Evolutionary conservation across 2,888 invertebrate genomes (phyloP), one percentile per base, ranked within the genome.

Genomic region (Thymelicus sylvestris): DNA sequence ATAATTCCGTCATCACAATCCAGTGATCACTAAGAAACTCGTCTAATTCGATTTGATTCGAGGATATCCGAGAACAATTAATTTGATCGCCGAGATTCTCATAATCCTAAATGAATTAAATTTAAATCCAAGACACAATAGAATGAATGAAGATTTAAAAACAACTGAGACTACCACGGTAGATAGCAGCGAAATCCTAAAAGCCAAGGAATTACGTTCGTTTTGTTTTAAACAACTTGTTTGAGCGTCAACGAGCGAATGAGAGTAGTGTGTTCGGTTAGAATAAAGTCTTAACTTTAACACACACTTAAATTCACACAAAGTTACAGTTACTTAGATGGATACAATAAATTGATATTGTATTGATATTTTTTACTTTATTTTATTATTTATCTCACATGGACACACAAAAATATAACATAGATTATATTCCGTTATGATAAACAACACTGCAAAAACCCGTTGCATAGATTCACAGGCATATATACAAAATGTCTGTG

Each of bases 181-280:
- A 72, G 71, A 76, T 73, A 75, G 71, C 77, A 66, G 72, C 73
- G 74, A 74, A 76, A 75, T 73, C 75, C 62, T 67, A 61, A 75
- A 77, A 78, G 73, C 78, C 24, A 48, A 57, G 64, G 69, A 69
- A 64, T 69, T 69, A 69, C 63, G 57, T 57, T 55, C 59, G 50
- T 55, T 59, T 57, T 57, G 38, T 38, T 57, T 57, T 39, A 60
- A 60, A 60, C 10, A 15, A 39, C 41, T 41, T 15, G 60, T 60
- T 41, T 60, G 7, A 60, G 39, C 60, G 41, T 41, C 60, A 41
- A 41, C 60, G 60, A 60, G 57, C 6, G 57, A 57, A 7, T 52
- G 50, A 12, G 12, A 44, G 44, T 44, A 44, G 8, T 12, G 41
- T 7, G 41, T 41, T 8, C 8, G 12, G 44, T 8, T 44, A 44